These are phyloP conservation scores for Chydorus sphaericus DNA, from an alignment of 2,888 invertebrate species.

Conservation along the genomic window DNA sequence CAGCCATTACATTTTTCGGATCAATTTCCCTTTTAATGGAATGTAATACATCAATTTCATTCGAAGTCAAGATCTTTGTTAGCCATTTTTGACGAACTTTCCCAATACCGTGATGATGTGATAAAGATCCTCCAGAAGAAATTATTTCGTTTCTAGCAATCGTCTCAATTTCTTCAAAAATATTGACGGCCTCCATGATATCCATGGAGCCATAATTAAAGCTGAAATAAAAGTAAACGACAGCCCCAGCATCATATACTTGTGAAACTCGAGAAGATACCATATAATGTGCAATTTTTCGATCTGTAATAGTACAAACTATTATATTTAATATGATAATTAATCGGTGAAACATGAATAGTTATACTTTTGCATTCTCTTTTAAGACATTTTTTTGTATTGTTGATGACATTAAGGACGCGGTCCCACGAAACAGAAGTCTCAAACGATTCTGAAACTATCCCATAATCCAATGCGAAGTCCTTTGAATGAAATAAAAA, in stretches of 20 bases:
- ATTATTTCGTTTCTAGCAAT: slow-evolving; percentile 83
- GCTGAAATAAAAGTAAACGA: slow-evolving; percentile 88
- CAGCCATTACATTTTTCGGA: slow-evolving; percentile 86
- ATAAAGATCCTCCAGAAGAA: slow-evolving; percentile 76
- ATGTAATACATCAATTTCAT: slow-evolving; percentile 61
- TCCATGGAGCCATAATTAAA: slow-evolving; percentile 41
- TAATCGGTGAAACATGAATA: not conserved
- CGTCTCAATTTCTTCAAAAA: slow-evolving; percentile 76
- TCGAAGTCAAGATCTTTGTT: slow-evolving; percentile 49
- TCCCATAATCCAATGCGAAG: slow-evolving; percentile 67
- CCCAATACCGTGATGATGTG: slow-evolving; percentile 94
- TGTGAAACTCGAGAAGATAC: slow-evolving; percentile 82
- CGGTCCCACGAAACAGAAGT: slow-evolving; percentile 97
- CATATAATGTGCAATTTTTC: slow-evolving; percentile 45
- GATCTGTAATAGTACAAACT: slow-evolving; percentile 22
- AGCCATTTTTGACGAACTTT: slow-evolving; percentile 82
- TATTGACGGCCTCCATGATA: slow-evolving; percentile 48
- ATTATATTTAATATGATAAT: not conserved
- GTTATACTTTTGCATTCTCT: slow-evolving; percentile 36
- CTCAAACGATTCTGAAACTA: slow-evolving; percentile 94
- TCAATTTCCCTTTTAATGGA: slow-evolving; percentile 78
- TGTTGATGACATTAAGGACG: slow-evolving; percentile 61
- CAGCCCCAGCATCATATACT: slow-evolving; percentile 93
- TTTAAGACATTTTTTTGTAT: slow-evolving; percentile 69
- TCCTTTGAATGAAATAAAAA: slow-evolving; percentile 48